These are phyloP conservation scores for Mustelus asterias DNA, from an alignment of 2,113 vertebrate species.

Conservation along the genomic window DNA sequence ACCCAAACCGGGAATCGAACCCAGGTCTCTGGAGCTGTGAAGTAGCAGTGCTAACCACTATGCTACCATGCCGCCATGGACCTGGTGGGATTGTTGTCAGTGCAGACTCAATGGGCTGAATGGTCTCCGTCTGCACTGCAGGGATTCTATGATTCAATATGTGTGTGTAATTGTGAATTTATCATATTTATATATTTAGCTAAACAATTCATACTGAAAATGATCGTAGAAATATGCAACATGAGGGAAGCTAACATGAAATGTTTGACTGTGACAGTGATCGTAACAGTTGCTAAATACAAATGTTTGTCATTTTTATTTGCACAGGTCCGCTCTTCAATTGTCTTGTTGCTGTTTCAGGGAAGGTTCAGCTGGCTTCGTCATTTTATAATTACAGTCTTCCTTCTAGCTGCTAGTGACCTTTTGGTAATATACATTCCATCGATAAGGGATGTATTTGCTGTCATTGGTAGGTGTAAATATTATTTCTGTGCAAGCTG, in stretches of 20 bases:
- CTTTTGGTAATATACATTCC: constrained; percentile 68
- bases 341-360: constrained; percentile 64
- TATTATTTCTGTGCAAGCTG: constrained; percentile 7
- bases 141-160: background rate
- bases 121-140: no score
- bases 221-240: background rate
- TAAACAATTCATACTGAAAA: background rate
- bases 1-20: no score
- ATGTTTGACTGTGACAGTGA: background rate
- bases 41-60: no score
- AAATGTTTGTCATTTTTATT: background rate
- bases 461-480: constrained; percentile 59
- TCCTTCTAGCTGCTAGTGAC: constrained; percentile 60
- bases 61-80: no score
- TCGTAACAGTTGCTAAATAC: background rate
- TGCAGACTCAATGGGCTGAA: no score
- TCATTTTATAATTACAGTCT: constrained; percentile 55
- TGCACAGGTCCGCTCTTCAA: constrained; percentile 63
- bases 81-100: no score
- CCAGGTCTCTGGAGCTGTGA: no score
- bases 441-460: constrained; percentile 69
- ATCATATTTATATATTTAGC: background rate
- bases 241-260: background rate
- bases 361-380: constrained; percentile 58
- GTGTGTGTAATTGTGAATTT: background rate